Base-by-base conservation (phyloP, 2,888 invertebrate species). In the Nemotelus nigrinus region DNA sequence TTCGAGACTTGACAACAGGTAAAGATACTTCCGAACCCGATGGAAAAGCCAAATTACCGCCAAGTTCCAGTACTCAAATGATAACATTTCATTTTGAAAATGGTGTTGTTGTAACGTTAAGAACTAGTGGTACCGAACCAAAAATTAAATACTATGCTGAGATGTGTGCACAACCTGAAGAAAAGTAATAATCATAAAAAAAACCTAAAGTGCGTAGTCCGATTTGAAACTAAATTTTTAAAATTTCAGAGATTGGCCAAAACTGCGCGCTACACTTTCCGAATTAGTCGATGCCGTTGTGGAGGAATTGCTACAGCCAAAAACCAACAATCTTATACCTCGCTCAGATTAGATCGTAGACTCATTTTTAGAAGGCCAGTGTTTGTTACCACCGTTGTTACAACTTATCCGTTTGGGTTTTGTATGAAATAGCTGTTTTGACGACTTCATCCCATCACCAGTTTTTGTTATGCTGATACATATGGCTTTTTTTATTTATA, bases 101-200 rank as follows among this genome's bases (percentile, higher is more conserved):
- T 87, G 97, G 97, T 0, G 90, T 96, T 80, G 92, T 93, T 6
- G 91, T 95, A 2, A 98, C 97, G 0, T 88, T 99, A 50, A 90
- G 99, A 81, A 97, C 98, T 1, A 98, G 98, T 86, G 99, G 99
- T 65, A 99, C 99, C 0, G 99, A 99, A 86, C 99, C 99, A 60
- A 99, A 99, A 87, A 92, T 99, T 83, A 99, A 99, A 88, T 99
- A 98, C 88, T 99, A 99, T 88, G 94, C 96, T 0, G 99, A 98
- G 87, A 89, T 96, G 77, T 93, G 94, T 81, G 93, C 93, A 78
- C 85, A 89, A 64, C 92, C 93, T 10, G 89, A 88, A 39, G 89
- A 91, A 82, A 89, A 88, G 91, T 92, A 87, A 88, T 25, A 25
- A 25, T 25, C 25, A 25, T 1, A 25, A 25, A 25, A 25, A 25